A percentile compares a stretch with the other conserved stretches of the same genome.
Conservation (phyloP, 2,113 vertebrate genomes). For the Melanerpes aurifrons region DNA sequence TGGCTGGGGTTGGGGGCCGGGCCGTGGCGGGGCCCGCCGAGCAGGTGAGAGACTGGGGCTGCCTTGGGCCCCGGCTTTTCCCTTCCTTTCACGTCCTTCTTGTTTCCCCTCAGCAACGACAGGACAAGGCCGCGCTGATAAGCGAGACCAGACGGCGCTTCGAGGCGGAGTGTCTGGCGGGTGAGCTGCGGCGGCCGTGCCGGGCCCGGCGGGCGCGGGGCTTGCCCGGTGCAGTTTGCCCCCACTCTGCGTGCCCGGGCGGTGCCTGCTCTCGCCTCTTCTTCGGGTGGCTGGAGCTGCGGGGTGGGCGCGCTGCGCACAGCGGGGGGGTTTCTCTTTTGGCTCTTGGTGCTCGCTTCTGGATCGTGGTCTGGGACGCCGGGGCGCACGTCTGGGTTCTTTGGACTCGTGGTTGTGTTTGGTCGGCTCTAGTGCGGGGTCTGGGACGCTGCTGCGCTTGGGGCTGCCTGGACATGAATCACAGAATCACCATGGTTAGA, state of each 20-base stretch:
- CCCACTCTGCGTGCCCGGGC: accelerated
- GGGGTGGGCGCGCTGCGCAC: accelerated
- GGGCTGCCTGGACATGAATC: neutral
- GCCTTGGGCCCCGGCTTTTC: neutral
- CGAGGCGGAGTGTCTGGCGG: constrained; percentile 85
- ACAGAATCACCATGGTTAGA: no score
- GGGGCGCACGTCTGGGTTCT: neutral
- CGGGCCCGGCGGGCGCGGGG: neutral
- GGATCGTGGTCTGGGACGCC: accelerated
- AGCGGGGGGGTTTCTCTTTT: neutral
- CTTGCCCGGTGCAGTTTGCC: accelerated
- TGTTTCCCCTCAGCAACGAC: constrained; percentile 22
- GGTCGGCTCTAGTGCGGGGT: accelerated
- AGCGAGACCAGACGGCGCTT: constrained; percentile 87
- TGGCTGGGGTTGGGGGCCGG: no score
- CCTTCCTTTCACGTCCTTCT: neutral
- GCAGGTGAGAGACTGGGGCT: neutral
- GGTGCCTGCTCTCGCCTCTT: accelerated
- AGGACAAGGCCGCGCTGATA: constrained; percentile 82
- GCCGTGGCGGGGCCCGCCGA: neutral
- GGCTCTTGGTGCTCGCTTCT: neutral
- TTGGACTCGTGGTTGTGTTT: accelerated
- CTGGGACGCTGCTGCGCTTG: neutral
- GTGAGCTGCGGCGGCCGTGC: constrained; percentile 57
- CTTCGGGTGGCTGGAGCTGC: accelerated